Evolutionary conservation across 2,797 vertebrate genomes (phyloP).

Genomic region (Lindbergichthys nudifrons): DNA sequence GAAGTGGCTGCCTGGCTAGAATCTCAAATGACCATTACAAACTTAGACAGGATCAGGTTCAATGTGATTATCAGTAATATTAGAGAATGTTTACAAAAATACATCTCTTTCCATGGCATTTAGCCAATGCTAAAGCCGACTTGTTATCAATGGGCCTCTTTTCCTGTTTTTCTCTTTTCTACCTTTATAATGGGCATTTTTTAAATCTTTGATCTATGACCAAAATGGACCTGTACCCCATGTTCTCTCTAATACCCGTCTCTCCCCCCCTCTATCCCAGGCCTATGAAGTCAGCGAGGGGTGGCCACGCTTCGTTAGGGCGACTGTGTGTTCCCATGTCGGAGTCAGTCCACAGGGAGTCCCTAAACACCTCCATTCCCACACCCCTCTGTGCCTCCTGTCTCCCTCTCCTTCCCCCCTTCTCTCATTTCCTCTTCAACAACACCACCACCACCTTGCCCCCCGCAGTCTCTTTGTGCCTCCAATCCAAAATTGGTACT

Average conservation of each 20-base stretch:
- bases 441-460: conserved; percentile 26
- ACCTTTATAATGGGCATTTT: not conserved
- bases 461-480: conserved; percentile 12
- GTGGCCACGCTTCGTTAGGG: conserved; percentile 67
- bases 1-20: too few relatives aligned
- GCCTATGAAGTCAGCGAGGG: conserved; percentile 64
- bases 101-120: not conserved
- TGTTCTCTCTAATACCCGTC: conserved; percentile 15
- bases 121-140: not conserved
- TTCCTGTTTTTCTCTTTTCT: not conserved
- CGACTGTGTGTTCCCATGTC: conserved; percentile 73
- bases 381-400: conserved; percentile 45
- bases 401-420: conserved; percentile 12
- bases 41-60: too few relatives aligned
- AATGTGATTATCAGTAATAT: too few relatives aligned
- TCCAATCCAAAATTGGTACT: conserved; percentile 28
- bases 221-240: conserved; percentile 8
- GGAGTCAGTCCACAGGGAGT: conserved; percentile 65
- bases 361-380: conserved; percentile 77
- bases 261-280: not conserved
- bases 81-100: too few relatives aligned
- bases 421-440: conserved; percentile 17
- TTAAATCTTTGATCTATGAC: conserved; percentile 8
- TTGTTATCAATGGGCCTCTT: conserved; percentile 1
- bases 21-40: too few relatives aligned